Evolutionary conservation across 2,888 invertebrate genomes (phyloP), one percentile per base, ranked within the genome.

Genomic region (Heliconius ethilla): DNA sequence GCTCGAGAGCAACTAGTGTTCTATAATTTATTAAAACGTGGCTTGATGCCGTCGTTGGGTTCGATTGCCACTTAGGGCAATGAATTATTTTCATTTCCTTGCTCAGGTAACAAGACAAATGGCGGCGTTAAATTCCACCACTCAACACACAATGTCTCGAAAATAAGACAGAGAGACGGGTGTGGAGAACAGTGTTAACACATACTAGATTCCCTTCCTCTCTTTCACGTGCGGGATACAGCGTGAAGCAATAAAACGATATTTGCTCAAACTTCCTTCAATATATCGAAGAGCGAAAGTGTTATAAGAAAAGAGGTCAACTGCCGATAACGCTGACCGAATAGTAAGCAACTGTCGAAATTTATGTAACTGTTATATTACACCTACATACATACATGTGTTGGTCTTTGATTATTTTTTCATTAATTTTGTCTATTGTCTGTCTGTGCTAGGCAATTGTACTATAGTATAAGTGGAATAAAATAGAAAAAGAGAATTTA

Each of bases 331-430:
- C 70, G 51, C 29, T 29, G 27, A 22, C 70, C 70, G 70, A 70
- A 70, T 70, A 70, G 51, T 70, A 70, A 70, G 70, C 51, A 29
- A 51, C 70, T 27, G 70, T 22, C 25, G 51, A 29, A 69, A 29
- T 70, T 70, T 70, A 70, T 70, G 29, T 70, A 70, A 70, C 70
- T 70, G 29, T 67, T 67, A 33, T 66, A 66, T 66, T 62, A 62
- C 25, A 62, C 62, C 11, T 62, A 62, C 62, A 25, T 51, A 51
- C 22, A 51, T 25, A 66, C 37, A 67, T 66, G 37, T 37, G 5
- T 22, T 22, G 29, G 6, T 29, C 10, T 29, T 66, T 66, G 33
- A 22, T 22, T 7, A 4, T 37, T 33, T 37, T 67, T n/a, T 67
- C 11, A 66, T 33, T 66, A 66, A 15, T n/a, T 66, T 22, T 33